phyloP scores from a whole-genome alignment of 2,888 invertebrate species.

The Bembecia ichneumoniformis region DNA sequence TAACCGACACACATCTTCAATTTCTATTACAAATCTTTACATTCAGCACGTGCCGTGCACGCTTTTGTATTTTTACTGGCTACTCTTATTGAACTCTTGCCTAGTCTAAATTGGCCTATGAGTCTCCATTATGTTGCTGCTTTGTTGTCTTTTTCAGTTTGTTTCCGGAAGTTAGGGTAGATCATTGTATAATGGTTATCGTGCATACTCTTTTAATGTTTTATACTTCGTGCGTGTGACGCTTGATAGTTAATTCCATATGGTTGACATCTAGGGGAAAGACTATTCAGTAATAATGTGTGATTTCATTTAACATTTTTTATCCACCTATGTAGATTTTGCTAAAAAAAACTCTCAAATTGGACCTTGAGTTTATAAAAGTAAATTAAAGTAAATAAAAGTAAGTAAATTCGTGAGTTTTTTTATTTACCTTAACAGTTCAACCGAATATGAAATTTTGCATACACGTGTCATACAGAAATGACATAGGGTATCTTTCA shows the following conservation, averaged over 20 bases:
- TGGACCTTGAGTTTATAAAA: no score
- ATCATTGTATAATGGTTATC: slow-evolving; percentile 8
- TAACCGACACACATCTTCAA: neutral
- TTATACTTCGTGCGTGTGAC: slow-evolving; percentile 14
- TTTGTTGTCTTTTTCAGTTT: slow-evolving; percentile 13
- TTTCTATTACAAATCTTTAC: slow-evolving; percentile 1
- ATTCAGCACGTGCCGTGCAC: slow-evolving; percentile 22
- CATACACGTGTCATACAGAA: no score
- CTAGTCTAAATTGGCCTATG: slow-evolving; percentile 9
- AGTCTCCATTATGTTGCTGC: slow-evolving; percentile 10
- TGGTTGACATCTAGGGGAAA: neutral
- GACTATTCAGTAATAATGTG: neutral
- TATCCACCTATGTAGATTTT: no score
- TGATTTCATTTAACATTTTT: no score
- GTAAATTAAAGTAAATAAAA: no score
- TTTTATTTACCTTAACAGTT: no score
- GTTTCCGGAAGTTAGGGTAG: slow-evolving; percentile 6
- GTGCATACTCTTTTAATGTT: slow-evolving; percentile 8
- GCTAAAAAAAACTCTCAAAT: no score
- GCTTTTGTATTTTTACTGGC: slow-evolving; percentile 25
- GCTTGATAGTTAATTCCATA: neutral
- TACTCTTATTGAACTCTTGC: slow-evolving; percentile 7
- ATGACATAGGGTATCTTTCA: no score
- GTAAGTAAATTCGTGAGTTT: no score
- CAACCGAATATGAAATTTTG: no score